Conservation (phyloP, 2,888 invertebrate species). For the Allygus modestus region DNA sequence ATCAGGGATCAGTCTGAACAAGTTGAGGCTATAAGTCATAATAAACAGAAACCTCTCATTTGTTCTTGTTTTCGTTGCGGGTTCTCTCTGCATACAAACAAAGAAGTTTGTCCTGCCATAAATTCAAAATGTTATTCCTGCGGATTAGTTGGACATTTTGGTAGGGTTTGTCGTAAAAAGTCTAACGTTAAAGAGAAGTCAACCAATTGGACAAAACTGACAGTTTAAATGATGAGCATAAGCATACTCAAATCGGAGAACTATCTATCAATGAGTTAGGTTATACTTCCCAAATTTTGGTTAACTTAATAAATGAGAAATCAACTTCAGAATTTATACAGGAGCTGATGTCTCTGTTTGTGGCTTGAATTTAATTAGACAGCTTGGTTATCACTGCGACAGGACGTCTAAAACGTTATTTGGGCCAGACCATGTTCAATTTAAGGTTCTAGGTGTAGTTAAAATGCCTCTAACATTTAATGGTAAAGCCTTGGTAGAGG, state of each 20-base stretch:
- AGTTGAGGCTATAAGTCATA: neutral
- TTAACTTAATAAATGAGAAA: neutral
- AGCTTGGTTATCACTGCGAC: neutral
- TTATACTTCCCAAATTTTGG: neutral
- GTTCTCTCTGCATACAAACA: neutral
- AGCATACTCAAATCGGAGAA: neutral
- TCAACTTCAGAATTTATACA: slow-evolving; percentile 16
- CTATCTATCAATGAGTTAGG: slow-evolving; percentile 36
- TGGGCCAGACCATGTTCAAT: slow-evolving; percentile 37
- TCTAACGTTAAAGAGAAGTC: neutral
- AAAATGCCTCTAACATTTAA: slow-evolving; percentile 16
- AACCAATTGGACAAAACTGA: neutral
- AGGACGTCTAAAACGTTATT: neutral
- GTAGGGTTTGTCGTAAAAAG: slow-evolving; percentile 9
- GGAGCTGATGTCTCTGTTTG: slow-evolving; percentile 22
- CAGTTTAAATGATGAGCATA: neutral
- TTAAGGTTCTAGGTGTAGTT: neutral
- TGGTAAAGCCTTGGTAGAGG: neutral
- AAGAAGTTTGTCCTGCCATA: slow-evolving; percentile 4
- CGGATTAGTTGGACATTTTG: slow-evolving; percentile 9
- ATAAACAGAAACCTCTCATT: neutral
- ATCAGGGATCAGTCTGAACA: neutral
- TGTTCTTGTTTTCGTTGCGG: neutral
- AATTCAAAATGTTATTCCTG: slow-evolving; percentile 25
- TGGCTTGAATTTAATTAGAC: neutral